Percentiles rank a stretch among this genome's conserved stretches.
Conservation (phyloP, 2,113 vertebrate species). For the Phoxinus phoxinus region DNA sequence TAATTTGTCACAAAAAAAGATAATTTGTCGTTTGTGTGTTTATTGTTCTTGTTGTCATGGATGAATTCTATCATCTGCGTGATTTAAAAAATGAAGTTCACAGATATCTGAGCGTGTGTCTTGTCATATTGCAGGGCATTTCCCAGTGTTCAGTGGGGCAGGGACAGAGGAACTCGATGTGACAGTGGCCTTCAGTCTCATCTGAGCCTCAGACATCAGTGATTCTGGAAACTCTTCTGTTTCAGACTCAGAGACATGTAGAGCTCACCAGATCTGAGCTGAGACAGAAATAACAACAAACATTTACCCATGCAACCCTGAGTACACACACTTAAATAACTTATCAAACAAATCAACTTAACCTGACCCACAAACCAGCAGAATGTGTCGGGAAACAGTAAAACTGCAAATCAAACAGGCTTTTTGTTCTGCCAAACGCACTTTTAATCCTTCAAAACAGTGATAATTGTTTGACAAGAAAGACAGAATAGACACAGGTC, state of each 20-base stretch:
- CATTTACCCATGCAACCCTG: neutral
- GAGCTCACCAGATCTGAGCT: neutral
- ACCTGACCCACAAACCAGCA: conserved; percentile 26
- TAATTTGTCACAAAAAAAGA: too few species aligned
- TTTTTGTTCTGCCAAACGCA: conserved; percentile 31
- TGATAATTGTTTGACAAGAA: conserved; percentile 24
- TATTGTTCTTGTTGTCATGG: neutral
- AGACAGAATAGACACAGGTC: conserved; percentile 19
- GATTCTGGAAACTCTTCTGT: conserved; percentile 4
- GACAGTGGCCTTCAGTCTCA: conserved; percentile 61
- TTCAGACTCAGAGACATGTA: conserved; percentile 8
- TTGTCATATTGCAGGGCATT: conserved; percentile 3
- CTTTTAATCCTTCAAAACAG: conserved; percentile 41
- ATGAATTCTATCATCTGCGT: neutral
- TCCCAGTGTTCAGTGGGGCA: neutral
- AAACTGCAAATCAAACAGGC: conserved; percentile 12
- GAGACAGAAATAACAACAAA: conserved; percentile 36
- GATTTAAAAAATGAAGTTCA: neutral
- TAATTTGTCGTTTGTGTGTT: neutral
- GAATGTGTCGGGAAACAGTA: neutral
- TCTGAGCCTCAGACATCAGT: conserved; percentile 26
- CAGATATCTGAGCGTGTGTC: neutral
- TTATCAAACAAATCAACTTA: conserved; percentile 19
- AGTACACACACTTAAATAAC: neutral
- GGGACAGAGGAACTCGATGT: conserved; percentile 60